These are phyloP conservation scores for Poecilia velifera DNA, from an alignment of 2,797 vertebrate species.

Conservation along the genomic window DNA sequence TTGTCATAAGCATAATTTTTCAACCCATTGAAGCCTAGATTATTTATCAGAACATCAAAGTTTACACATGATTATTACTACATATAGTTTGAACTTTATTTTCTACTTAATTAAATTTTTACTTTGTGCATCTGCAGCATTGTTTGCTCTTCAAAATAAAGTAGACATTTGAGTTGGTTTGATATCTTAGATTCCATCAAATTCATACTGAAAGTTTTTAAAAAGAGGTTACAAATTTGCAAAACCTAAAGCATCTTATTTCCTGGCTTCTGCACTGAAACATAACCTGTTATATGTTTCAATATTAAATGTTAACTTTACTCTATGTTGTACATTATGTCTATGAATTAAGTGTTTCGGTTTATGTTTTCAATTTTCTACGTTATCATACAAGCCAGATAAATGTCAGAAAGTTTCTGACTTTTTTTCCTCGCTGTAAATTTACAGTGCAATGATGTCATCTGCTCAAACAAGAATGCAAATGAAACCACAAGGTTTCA, in stretches of 20 bases:
- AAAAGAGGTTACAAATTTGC: neutral
- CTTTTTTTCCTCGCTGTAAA: neutral
- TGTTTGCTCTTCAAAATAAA: neutral
- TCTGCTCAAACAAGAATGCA: neutral
- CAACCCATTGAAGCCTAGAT: neutral
- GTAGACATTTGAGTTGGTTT: neutral
- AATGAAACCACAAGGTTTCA: neutral
- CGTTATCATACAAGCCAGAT: neutral
- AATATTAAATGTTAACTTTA: neutral
- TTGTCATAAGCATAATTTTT: neutral
- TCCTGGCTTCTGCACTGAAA: neutral
- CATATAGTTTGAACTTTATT: neutral
- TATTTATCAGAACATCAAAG: neutral
- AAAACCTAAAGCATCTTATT: neutral
- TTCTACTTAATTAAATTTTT: neutral
- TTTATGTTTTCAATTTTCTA: neutral
- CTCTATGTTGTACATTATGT: neutral
- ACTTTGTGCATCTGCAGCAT: neutral
- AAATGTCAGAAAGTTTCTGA: too few relatives aligned
- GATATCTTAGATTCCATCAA: neutral
- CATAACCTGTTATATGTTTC: neutral
- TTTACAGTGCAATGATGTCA: neutral
- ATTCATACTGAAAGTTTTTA: neutral
- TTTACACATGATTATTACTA: neutral
- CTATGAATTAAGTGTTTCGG: neutral